These are phyloP conservation scores for Podarcis lilfordi DNA, from an alignment of 2,797 vertebrate species.

Conservation along the genomic window DNA sequence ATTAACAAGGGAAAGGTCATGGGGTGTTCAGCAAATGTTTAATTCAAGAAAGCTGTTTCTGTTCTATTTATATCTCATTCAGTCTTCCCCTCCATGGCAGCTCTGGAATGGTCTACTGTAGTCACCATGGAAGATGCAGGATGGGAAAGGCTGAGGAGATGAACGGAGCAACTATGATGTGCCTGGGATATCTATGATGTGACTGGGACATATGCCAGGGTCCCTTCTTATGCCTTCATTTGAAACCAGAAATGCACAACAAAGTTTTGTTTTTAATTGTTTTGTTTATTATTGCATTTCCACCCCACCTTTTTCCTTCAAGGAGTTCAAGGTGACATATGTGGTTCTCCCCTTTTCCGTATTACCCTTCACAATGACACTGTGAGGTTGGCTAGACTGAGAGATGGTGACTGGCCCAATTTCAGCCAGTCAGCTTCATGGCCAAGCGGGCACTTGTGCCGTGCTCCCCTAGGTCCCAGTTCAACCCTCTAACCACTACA, in stretches of 20 bases:
- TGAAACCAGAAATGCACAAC: neutral
- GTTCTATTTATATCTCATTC: constrained; percentile 23
- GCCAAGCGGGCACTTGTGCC: no score
- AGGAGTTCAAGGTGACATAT: no score
- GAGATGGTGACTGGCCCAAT: no score
- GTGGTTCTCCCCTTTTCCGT: no score
- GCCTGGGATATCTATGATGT: neutral
- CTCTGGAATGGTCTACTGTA: neutral
- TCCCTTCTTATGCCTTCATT: neutral
- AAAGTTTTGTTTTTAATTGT: neutral
- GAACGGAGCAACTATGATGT: neutral
- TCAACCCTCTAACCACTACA: no score
- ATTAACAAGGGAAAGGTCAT: constrained; percentile 11
- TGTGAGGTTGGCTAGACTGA: no score
- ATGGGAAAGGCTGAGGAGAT: neutral
- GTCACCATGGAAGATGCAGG: neutral
- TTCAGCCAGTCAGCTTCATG: no score
- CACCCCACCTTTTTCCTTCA: no score
- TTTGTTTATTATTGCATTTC: no score
- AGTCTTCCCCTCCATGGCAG: neutral
- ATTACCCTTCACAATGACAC: no score
- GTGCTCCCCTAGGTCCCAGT: no score
- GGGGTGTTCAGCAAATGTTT: constrained; percentile 14
- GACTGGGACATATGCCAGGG: neutral
- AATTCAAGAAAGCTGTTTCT: neutral